Conservation (phyloP, 2,888 invertebrate genomes). For the Toxonevra muliebris region DNA sequence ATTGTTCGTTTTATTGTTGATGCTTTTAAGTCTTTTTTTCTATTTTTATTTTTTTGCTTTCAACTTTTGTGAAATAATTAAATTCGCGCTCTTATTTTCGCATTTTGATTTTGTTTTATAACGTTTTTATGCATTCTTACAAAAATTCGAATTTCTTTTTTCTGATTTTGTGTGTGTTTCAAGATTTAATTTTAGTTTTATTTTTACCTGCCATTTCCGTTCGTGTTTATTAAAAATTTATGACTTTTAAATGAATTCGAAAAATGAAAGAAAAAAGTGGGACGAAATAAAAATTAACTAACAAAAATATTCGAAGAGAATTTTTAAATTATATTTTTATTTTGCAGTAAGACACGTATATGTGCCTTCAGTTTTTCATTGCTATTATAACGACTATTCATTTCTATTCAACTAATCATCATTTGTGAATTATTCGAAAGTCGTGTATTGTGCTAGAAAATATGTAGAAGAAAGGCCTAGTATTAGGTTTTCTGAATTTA, state of each 20-base stretch:
- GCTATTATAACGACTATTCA: no score
- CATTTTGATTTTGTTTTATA: constrained; percentile 37
- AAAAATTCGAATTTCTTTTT: constrained; percentile 44
- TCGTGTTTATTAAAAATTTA: constrained; percentile 45
- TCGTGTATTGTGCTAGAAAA: no score
- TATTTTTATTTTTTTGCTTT: constrained; percentile 20
- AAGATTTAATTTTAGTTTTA: constrained; percentile 28
- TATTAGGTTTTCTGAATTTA: no score
- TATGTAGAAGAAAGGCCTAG: no score
- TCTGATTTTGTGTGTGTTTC: constrained; percentile 1
- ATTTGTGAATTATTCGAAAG: no score
- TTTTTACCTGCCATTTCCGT: constrained; percentile 44
- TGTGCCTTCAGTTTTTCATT: no score
- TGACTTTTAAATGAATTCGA: constrained; percentile 42
- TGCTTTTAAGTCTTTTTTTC: constrained; percentile 30
- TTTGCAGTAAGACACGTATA: no score
- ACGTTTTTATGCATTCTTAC: constrained; percentile 40
- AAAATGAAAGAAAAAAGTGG: constrained; percentile 18
- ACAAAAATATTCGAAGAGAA: neutral
- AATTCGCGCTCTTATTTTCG: constrained; percentile 35
- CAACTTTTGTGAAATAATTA: constrained; percentile 29
- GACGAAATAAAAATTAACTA: constrained; percentile 1
- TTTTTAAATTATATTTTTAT: neutral
- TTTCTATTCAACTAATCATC: no score
- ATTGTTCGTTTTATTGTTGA: neutral